Conservation (phyloP, 1,140 invertebrate genomes). For the Pteromalus puparum region DNA sequence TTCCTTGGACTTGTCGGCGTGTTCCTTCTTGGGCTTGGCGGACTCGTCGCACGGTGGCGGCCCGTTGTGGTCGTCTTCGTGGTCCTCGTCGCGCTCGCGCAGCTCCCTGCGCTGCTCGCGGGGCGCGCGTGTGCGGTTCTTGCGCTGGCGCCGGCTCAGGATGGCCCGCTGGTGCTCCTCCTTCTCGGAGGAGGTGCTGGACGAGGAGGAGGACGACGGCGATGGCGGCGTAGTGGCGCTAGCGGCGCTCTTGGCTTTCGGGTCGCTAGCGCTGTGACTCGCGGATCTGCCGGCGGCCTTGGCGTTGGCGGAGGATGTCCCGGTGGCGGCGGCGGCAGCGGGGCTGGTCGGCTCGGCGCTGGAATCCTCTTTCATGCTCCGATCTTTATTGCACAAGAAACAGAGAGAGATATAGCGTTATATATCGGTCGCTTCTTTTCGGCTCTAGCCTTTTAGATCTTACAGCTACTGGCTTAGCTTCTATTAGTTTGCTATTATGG, state of each 20-base stretch:
- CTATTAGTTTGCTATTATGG: neutral
- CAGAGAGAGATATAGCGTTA: constrained; percentile 55
- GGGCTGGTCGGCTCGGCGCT: constrained; percentile 55
- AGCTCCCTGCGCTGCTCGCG: constrained; percentile 60
- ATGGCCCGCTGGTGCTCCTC: constrained; percentile 53
- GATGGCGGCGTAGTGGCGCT: neutral
- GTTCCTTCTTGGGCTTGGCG: constrained; percentile 9
- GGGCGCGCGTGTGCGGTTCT: constrained; percentile 68
- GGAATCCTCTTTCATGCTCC: constrained; percentile 55
- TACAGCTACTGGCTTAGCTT: neutral
- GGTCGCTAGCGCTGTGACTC: constrained; percentile 46
- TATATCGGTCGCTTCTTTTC: constrained; percentile 25
- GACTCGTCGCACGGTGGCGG: neutral
- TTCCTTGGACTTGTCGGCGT: neutral
- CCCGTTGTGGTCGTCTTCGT: constrained; percentile 35
- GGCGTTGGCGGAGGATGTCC: constrained; percentile 47
- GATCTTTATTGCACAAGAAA: constrained; percentile 70
- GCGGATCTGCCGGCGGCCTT: constrained; percentile 55
- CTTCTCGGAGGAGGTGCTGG: neutral
- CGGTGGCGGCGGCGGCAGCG: constrained; percentile 52
- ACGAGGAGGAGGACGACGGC: constrained; percentile 33
- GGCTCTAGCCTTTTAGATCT: neutral
- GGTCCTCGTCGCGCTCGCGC: constrained; percentile 50
- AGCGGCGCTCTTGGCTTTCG: neutral
- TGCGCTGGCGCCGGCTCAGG: constrained; percentile 70